Evolutionary conservation across 2,888 invertebrate species (phyloP).

Genomic region (Standfussiana lucernea): DNA sequence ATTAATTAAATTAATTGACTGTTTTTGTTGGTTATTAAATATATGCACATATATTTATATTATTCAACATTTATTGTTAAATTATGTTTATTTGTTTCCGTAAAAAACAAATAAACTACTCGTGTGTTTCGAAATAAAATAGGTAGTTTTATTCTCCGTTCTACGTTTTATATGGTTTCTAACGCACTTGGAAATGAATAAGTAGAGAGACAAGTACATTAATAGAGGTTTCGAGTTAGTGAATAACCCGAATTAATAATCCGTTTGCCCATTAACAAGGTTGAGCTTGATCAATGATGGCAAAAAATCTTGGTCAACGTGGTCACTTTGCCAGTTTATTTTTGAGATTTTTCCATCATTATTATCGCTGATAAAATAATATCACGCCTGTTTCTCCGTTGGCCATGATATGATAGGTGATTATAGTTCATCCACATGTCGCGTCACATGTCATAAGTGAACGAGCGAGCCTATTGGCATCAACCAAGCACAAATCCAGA

Average conservation of each 20-base stretch:
- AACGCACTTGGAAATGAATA: neutral
- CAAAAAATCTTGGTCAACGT: neutral
- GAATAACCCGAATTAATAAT: neutral
- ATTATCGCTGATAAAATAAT: neutral
- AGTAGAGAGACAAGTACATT: neutral
- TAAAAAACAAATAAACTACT: neutral
- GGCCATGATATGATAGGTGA: too few relatives aligned
- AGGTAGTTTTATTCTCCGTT: neutral
- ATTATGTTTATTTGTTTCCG: neutral
- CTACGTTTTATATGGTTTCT: neutral
- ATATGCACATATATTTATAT: neutral
- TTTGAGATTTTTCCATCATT: neutral
- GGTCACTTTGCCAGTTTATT: neutral
- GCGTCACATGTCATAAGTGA: neutral
- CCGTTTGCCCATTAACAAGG: neutral
- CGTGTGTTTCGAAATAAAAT: neutral
- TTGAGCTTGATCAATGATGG: neutral
- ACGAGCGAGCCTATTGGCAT: neutral
- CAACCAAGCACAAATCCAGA: neutral
- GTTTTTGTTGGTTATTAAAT: constrained; percentile 24
- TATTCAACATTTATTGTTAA: constrained; percentile 14
- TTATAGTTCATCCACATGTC: too few relatives aligned
- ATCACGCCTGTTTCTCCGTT: neutral
- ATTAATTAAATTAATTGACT: constrained; percentile 6
- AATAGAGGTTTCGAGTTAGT: too few relatives aligned